phyloP scores from a whole-genome alignment of 1,140 invertebrate genomes.

The Gryon sp. region DNA sequence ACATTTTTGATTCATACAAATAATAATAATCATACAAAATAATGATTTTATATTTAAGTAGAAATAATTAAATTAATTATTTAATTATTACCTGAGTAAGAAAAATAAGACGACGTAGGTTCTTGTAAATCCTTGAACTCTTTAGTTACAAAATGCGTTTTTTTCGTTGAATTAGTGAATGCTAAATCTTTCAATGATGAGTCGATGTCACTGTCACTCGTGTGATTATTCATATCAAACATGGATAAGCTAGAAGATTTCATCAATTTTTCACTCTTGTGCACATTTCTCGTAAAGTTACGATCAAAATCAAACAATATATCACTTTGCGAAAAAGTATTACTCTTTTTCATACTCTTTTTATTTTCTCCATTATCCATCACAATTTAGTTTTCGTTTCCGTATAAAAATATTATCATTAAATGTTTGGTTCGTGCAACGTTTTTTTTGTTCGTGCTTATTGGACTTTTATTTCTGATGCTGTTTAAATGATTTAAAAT shows the following conservation, averaged over 20 bases:
- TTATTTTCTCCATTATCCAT: constrained; percentile 53
- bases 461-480: too few relatives aligned
- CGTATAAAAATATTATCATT: too few relatives aligned
- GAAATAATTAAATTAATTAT: neutral
- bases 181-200: constrained; percentile 62
- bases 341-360: constrained; percentile 69
- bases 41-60: neutral
- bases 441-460: too few relatives aligned
- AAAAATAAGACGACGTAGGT: constrained; percentile 53
- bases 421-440: too few relatives aligned
- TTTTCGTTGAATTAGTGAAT: constrained; percentile 57
- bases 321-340: constrained; percentile 55
- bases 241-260: constrained; percentile 35
- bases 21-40: neutral
- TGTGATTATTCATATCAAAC: constrained; percentile 57
- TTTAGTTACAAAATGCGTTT: constrained; percentile 61
- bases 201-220: constrained; percentile 65
- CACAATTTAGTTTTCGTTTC: constrained; percentile 53
- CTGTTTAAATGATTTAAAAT: too few relatives aligned
- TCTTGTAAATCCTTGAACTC: constrained; percentile 53
- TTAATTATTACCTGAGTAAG: constrained; percentile 65
- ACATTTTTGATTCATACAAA: neutral
- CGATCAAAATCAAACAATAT: constrained; percentile 19
- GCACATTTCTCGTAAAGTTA: constrained; percentile 9
- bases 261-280: constrained; percentile 18